Base-by-base conservation (phyloP, 2,797 vertebrate genomes). In the Coregonus suidteri region DNA sequence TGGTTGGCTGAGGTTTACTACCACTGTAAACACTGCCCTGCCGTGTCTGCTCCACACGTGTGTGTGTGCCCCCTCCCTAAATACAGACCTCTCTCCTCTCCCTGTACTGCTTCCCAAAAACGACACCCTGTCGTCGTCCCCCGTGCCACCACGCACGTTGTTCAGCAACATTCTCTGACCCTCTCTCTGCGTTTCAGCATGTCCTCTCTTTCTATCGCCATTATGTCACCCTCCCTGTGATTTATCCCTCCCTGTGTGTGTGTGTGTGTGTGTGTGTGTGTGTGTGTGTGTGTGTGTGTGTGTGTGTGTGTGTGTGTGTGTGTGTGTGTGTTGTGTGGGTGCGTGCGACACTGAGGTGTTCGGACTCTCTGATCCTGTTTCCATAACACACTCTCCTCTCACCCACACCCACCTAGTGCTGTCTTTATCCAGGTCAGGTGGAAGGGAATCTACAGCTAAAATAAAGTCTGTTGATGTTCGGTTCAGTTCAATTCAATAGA, bases 381-480 rank as follows among this genome's bases (percentile, higher is more conserved):
- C 83, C 89, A 89, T 82, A 92, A 87, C 87, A 88, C 74, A 87
- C 74, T 5, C 53, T 69, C 71, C 20, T 34, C 72, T 56, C 66
- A 80, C 20, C 73, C 66, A 80, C 15, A 71, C 74, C 84, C 85
- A 34, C 0, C 20, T 72, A 62, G 66, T 56, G 54, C 18, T 56
- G 16, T 56, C 71, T 72, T 7, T 20, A 76, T 70, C 73, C 37
- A 68, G 75, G 79, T 79, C 84, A 80, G 64, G 5, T 78, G 77
- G 64, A 59, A 0, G 0, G 64, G 73, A 78, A 79, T 14, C 54
- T 9, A 54, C 53, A 70, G 80, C 6, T 77, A 51, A 54, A 54
- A 73, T 3, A 18, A 4, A 9, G 69, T 79, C 54, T 74, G 82
- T 84, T 83, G 77, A 73, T 18, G 54, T 80, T 25, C 0, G 13